Evolutionary conservation across 2,888 invertebrate genomes (phyloP).

Genomic region (Eurytoma adleriae): DNA sequence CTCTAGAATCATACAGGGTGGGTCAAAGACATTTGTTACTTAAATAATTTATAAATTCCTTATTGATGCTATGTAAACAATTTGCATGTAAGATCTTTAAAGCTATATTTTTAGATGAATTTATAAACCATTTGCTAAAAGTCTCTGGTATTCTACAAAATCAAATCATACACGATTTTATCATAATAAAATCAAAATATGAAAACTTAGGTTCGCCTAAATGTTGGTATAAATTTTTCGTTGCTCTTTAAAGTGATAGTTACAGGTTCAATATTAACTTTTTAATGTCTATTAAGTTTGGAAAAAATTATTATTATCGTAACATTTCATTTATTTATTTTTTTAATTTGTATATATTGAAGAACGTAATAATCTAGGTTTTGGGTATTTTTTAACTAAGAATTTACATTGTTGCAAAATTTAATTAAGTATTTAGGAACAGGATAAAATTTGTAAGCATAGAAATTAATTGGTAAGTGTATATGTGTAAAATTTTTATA

Average conservation of each 20-base stretch:
- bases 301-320: background rate
- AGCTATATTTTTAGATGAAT: conserved; percentile 7
- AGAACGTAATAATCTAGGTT: background rate
- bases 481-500: background rate
- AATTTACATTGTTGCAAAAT: too few species aligned
- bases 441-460: background rate
- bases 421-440: background rate
- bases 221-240: background rate
- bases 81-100: background rate
- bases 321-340: background rate
- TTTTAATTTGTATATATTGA: background rate
- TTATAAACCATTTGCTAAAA: background rate
- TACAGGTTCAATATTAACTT: background rate
- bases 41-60: background rate
- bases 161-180: background rate
- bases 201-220: background rate
- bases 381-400: background rate
- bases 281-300: background rate
- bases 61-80: background rate
- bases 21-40: conserved; percentile 18
- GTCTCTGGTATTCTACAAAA: too few species aligned
- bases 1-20: conserved; percentile 31
- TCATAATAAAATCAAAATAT: background rate
- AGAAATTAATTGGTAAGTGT: background rate
- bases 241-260: too few species aligned